A percentile compares a stretch with the other conserved stretches of the same genome.
Evolutionary conservation across 2,113 vertebrate genomes (phyloP).

Genomic region (Coregonus clupeaformis): DNA sequence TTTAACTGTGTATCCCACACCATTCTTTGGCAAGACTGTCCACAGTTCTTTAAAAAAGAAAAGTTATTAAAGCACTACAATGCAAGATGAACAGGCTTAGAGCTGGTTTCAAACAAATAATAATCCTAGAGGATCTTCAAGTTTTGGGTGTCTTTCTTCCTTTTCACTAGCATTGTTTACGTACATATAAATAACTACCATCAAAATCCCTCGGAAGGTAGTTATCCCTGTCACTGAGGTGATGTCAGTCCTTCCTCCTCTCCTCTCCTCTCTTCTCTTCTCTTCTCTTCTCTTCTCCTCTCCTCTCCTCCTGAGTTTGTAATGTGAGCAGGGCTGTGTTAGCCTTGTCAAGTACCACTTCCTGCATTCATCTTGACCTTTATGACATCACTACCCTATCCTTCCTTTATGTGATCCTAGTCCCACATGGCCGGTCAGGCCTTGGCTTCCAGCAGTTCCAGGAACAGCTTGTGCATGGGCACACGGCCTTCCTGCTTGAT

Average conservation of each 20-base stretch:
- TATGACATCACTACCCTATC: slow-evolving; percentile 1
- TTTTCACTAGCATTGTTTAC: slow-evolving; percentile 40
- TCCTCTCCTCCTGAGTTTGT: neutral
- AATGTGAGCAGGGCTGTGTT: neutral
- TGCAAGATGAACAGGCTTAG: slow-evolving; percentile 66
- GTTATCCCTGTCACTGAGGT: slow-evolving; percentile 32
- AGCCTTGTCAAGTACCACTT: neutral
- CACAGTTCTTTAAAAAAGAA: slow-evolving; percentile 42
- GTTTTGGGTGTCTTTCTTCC: slow-evolving; percentile 53
- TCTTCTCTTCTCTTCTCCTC: neutral
- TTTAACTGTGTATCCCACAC: slow-evolving; percentile 49
- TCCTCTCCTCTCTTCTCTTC: no score
- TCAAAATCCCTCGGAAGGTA: slow-evolving; percentile 39
- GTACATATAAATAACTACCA: slow-evolving; percentile 27
- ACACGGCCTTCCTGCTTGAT: slow-evolving; percentile 98
- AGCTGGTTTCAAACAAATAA: slow-evolving; percentile 31
- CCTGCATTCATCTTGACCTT: no score
- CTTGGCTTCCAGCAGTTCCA: slow-evolving; percentile 98
- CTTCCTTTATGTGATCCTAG: neutral
- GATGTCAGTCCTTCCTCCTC: neutral
- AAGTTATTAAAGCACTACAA: slow-evolving; percentile 59
- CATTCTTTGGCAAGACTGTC: slow-evolving; percentile 5
- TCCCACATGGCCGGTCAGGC: slow-evolving; percentile 73
- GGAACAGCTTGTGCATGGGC: slow-evolving; percentile 99
- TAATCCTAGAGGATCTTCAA: slow-evolving; percentile 65